Conservation (phyloP, 2,113 vertebrate species). For the Sapayoa aenigma region DNA sequence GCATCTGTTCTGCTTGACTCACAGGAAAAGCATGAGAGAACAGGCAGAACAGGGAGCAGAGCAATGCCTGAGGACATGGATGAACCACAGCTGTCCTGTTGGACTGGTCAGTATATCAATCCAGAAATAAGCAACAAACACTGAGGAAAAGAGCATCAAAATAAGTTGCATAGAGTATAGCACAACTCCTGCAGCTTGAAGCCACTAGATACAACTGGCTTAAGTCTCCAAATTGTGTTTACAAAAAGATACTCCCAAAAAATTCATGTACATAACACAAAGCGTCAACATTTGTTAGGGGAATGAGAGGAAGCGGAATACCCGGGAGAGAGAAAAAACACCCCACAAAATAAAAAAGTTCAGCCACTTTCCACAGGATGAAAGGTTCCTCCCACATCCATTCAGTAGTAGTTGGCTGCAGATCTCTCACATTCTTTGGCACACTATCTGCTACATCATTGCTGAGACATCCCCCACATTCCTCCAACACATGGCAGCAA, state of each 20-base stretch:
- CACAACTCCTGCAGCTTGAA: background rate
- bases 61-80: background rate
- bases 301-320: background rate
- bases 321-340: background rate
- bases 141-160: background rate
- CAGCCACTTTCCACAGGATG: background rate
- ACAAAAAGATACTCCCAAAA: background rate
- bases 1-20: background rate
- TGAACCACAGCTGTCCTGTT: background rate
- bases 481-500: background rate
- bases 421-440: background rate
- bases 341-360: background rate
- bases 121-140: background rate
- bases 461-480: background rate
- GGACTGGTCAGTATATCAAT: background rate
- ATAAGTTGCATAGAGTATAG: background rate
- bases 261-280: background rate
- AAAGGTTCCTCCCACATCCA: slow-evolving; percentile 12
- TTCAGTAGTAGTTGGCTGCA: background rate
- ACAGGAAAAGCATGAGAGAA: background rate
- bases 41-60: background rate
- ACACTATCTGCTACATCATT: background rate
- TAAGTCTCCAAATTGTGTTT: background rate
- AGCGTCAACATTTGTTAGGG: background rate
- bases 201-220: background rate